Percentiles rank a stretch among this genome's conserved stretches.
Evolutionary conservation across 2,888 invertebrate genomes (phyloP).

Genomic region (Callyntrura sp.): DNA sequence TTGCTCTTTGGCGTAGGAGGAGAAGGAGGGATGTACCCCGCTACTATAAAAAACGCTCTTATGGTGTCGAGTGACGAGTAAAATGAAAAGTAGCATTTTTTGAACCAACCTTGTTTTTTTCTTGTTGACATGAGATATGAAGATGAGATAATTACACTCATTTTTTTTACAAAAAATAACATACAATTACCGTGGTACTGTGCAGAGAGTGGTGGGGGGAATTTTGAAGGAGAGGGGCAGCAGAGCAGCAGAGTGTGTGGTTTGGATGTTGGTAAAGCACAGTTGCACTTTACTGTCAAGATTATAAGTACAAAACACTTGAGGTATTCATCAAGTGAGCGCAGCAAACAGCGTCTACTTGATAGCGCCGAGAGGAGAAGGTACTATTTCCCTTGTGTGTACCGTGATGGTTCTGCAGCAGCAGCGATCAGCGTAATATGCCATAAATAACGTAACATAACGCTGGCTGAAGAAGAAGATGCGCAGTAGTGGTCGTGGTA

Average conservation of each 20-base stretch:
- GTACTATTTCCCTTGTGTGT: neutral
- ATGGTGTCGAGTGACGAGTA: neutral
- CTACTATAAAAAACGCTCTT: neutral
- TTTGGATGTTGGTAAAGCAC: slow-evolving; percentile 7
- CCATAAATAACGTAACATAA: neutral
- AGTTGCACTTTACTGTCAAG: slow-evolving; percentile 51
- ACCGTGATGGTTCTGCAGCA: neutral
- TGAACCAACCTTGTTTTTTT: slow-evolving; percentile 12
- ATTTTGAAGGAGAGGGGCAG: neutral
- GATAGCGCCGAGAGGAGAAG: too few species aligned
- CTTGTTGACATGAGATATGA: slow-evolving; percentile 51
- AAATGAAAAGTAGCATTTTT: neutral
- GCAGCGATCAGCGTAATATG: neutral
- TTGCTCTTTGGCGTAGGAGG: too few species aligned
- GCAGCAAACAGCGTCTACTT: too few species aligned
- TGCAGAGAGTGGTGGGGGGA: neutral
- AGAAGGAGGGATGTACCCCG: too few species aligned
- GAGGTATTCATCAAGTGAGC: neutral
- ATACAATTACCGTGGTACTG: neutral
- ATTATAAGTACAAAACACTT: neutral
- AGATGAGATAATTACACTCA: slow-evolving; percentile 27
- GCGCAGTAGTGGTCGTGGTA: too few species aligned
- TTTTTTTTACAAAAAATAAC: neutral
- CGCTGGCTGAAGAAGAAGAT: neutral
- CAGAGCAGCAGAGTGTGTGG: neutral